phyloP scores from a whole-genome alignment of 2,113 vertebrate genomes.

The Verasper variegatus region DNA sequence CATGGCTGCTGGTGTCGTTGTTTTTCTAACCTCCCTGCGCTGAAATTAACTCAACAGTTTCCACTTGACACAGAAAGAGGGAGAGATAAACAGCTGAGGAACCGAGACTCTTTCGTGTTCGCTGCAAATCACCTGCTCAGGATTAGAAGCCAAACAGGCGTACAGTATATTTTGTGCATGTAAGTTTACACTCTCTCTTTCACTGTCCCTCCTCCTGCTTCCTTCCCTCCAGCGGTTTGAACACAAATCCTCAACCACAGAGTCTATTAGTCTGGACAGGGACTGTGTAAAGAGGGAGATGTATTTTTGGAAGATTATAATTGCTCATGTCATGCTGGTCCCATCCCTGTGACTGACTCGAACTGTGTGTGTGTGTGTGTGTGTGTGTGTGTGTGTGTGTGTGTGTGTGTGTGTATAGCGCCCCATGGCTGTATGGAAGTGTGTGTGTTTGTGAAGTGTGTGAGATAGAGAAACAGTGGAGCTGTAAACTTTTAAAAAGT shows the following conservation, averaged over 20 bases:
- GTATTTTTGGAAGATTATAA: constrained; percentile 70
- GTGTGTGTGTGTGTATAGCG: constrained; percentile 19
- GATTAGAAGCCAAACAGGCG: constrained; percentile 44
- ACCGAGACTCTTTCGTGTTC: background rate
- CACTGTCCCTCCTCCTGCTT: constrained; percentile 3
- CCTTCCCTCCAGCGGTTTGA: constrained; percentile 35
- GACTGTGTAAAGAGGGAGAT: constrained; percentile 53
- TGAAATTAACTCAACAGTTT: background rate
- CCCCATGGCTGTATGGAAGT: constrained; percentile 15
- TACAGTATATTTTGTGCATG: constrained; percentile 8
- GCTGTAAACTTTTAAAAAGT: constrained; percentile 1
- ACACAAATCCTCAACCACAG: constrained; percentile 45
- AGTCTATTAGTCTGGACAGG: constrained; percentile 51
- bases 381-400: constrained; percentile 28
- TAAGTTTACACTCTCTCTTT: constrained; percentile 7
- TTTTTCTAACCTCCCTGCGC: background rate
- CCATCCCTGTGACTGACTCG: constrained; percentile 45
- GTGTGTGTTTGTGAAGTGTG: background rate
- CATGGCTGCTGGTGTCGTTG: background rate
- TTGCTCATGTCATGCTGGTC: constrained; percentile 66
- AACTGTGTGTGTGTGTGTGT: constrained; percentile 19
- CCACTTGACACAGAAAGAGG: background rate
- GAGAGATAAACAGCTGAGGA: background rate
- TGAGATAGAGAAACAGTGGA: background rate
- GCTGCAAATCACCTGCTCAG: constrained; percentile 48